Base-by-base conservation (phyloP, 1,140 invertebrate species). In the Aporrectodea caliginosa region DNA sequence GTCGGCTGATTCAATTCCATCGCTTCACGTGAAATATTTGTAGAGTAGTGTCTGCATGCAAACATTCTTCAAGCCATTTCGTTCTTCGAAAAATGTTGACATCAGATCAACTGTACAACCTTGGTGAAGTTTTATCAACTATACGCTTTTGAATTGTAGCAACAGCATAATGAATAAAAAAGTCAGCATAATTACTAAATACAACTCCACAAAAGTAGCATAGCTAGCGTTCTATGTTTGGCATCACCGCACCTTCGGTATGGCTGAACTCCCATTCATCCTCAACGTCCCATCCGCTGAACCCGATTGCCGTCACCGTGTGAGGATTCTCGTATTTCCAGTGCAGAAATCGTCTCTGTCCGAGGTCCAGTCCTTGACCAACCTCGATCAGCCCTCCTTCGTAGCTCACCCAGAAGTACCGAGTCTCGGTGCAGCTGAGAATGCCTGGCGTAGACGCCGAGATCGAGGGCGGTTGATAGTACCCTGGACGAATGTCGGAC, bases 401-500 rank as follows among this genome's bases (percentile, higher is more conserved):
- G 33, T 43, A 77, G 43, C 70, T 72, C 6, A 72, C 70, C 70
- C 70, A 72, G 70, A 72, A 72, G 70, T 72, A 27, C n/a, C 70
- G 6, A 2, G 70, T 72, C 32, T 72, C 70, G 70, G 2, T 32
- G 70, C 70, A 72, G 70, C 27, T 72, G 70, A 72, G 70, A 2
- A 72, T 6, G 6, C 70, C 70, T 2, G 70, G 70, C 6, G 70
- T 72, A 2, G 70, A 72, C n/a, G 70, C 70, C 6, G 70, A 72
- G 2, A n/a, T n/a, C 2, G n/a, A 29, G n/a, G 70, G n/a, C 43
- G 43, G 43, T 22, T 58, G 43, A 58, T 22, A 6, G 43, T 12
- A 58, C 43, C 43, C 43, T 22, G 43, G 43, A 6, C 70, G 70
- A n/a, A 72, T 72, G n/a, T 27, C n/a, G 2, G 70, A 29, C n/a